A percentile compares a stretch with the other conserved stretches of the same genome.
Evolutionary conservation across 2,888 invertebrate species (phyloP).

Genomic region (Apamea crenata): DNA sequence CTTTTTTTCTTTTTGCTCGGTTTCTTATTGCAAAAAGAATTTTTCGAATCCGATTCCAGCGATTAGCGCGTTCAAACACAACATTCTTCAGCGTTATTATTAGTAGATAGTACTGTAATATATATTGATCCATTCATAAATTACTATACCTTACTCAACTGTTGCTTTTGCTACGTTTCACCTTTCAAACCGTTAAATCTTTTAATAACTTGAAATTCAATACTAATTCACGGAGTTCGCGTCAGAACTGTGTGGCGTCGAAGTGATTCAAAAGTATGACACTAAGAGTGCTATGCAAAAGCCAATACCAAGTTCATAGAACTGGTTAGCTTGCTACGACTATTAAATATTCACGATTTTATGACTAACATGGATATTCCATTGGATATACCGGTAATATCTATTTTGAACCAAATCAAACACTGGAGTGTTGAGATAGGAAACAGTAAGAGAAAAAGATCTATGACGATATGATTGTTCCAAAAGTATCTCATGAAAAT

Average conservation of each 20-base stretch:
- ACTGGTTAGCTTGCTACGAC: slow-evolving; percentile 10
- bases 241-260: no score
- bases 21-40: background rate
- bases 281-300: background rate
- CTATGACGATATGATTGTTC: background rate
- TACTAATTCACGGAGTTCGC: no score
- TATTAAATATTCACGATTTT: slow-evolving; percentile 24
- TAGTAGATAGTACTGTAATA: background rate
- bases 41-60: no score
- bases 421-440: slow-evolving; percentile 1
- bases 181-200: slow-evolving; percentile 6
- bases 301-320: slow-evolving; percentile 18
- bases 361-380: slow-evolving; percentile 11
- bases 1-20: background rate
- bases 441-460: background rate
- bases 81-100: no score
- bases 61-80: no score
- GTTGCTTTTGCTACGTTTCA: background rate
- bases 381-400: slow-evolving; percentile 13
- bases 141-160: background rate
- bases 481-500: background rate
- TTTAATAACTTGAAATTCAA: no score
- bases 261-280: no score
- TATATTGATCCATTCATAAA: background rate
- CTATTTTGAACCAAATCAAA: background rate